These are phyloP conservation scores for Limosa lapponica DNA, from an alignment of 2,797 vertebrate genomes.

Conservation along the genomic window DNA sequence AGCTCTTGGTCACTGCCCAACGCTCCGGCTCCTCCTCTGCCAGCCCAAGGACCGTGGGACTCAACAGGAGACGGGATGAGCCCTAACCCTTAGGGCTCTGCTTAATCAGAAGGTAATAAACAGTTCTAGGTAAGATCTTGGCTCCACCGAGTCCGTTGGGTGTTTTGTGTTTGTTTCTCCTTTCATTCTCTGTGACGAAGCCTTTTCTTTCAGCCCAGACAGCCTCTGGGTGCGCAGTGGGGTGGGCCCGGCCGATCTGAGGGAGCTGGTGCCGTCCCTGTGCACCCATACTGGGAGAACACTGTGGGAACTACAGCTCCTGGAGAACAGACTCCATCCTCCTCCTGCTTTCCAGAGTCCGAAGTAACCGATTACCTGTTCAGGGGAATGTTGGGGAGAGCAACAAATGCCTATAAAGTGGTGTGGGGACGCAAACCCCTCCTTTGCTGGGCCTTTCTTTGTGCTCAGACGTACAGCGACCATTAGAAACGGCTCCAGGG, in stretches of 20 bases:
- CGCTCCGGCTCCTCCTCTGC: background rate
- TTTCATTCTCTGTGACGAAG: background rate
- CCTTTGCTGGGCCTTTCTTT: background rate
- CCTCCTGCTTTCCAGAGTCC: background rate
- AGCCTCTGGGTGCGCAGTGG: background rate
- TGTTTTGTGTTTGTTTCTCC: background rate
- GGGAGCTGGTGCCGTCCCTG: too few species aligned
- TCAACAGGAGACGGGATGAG: background rate
- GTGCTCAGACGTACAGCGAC: background rate
- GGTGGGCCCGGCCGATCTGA: background rate
- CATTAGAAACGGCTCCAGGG: background rate
- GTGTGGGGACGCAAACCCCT: background rate
- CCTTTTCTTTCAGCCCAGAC: background rate
- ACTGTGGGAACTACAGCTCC: accelerated
- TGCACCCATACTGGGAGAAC: background rate
- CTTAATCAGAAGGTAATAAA: background rate
- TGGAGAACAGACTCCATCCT: background rate
- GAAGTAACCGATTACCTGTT: background rate
- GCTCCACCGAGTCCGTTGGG: background rate
- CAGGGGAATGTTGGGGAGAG: background rate
- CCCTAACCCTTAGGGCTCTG: background rate
- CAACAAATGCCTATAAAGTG: background rate
- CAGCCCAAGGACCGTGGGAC: background rate
- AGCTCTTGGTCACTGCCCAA: background rate
- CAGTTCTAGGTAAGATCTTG: background rate